Conservation (phyloP, 2,888 invertebrate species). For the Lymantria dispar region DNA sequence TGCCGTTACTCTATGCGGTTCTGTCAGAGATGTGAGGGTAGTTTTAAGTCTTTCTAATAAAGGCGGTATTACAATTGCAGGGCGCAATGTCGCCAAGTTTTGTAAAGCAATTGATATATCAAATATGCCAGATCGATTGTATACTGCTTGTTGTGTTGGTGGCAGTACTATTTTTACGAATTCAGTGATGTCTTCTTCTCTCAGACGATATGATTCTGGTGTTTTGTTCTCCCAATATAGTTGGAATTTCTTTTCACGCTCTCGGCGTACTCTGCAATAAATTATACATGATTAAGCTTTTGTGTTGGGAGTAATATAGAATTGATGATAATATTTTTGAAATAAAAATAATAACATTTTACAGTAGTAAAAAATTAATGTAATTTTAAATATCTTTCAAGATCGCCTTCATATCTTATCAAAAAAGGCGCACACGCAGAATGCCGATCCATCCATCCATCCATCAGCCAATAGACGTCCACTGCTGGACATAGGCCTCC, state of each 20-base stretch:
- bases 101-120: constrained; percentile 87
- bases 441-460: too few relatives aligned
- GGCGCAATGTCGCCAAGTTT: constrained; percentile 89
- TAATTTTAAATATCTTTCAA: too few relatives aligned
- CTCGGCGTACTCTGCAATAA: constrained; percentile 81
- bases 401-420: too few relatives aligned
- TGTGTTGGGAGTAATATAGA: too few relatives aligned
- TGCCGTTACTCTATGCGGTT: constrained; percentile 92
- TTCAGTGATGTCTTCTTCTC: constrained; percentile 89
- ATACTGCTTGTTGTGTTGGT: constrained; percentile 89
- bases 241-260: constrained; percentile 81
- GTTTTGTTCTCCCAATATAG: constrained; percentile 87
- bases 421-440: too few relatives aligned
- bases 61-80: constrained; percentile 91
- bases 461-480: too few relatives aligned
- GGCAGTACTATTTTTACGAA: constrained; percentile 91
- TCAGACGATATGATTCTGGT: constrained; percentile 86
- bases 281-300: not conserved
- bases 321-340: too few relatives aligned
- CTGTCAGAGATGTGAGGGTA: constrained; percentile 92
- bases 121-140: constrained; percentile 85
- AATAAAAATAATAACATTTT: too few relatives aligned
- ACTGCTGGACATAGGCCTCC: too few relatives aligned
- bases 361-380: too few relatives aligned
- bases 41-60: constrained; percentile 90